phyloP scores from a whole-genome alignment of 2,113 vertebrate species.

The Petrocephalus zakoni region DNA sequence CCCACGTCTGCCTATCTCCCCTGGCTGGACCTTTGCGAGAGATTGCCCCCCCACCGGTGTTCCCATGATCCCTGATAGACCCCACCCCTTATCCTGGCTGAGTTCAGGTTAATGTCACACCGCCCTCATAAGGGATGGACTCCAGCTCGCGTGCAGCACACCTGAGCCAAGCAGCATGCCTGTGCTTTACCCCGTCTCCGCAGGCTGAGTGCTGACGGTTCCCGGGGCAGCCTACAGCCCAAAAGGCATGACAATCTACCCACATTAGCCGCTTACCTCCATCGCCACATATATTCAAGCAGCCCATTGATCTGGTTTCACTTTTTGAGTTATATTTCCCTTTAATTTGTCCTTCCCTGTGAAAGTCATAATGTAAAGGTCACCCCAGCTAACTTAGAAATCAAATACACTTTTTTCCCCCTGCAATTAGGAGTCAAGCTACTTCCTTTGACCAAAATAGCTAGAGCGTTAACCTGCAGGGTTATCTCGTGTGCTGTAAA shows the following conservation, averaged over 20 bases:
- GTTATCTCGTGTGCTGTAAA: not conserved
- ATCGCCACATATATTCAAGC: not conserved
- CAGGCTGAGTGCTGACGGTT: not conserved
- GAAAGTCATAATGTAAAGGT: slow-evolving; percentile 3
- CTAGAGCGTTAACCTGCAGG: not conserved
- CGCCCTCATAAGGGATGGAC: not conserved
- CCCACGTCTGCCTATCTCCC: not conserved
- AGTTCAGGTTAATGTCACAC: not conserved
- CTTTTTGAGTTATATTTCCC: not conserved
- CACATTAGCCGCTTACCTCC: not conserved
- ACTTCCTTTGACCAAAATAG: not conserved
- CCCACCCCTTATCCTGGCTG: not conserved
- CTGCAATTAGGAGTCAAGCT: not conserved
- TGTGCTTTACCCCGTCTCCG: not conserved
- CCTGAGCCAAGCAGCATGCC: not conserved
- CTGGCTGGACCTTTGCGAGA: not conserved
- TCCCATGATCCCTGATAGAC: not conserved
- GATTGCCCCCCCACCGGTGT: not conserved
- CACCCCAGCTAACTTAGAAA: not conserved
- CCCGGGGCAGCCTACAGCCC: not conserved
- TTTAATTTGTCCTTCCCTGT: not conserved
- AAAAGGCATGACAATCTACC: not conserved
- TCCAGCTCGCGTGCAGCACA: not conserved
- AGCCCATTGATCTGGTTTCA: not conserved
- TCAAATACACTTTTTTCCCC: not conserved